A percentile compares a stretch with the other conserved stretches of the same genome.
These are phyloP conservation scores for Hyles vespertilio DNA, from an alignment of 1,140 invertebrate species.

Conservation along the genomic window DNA sequence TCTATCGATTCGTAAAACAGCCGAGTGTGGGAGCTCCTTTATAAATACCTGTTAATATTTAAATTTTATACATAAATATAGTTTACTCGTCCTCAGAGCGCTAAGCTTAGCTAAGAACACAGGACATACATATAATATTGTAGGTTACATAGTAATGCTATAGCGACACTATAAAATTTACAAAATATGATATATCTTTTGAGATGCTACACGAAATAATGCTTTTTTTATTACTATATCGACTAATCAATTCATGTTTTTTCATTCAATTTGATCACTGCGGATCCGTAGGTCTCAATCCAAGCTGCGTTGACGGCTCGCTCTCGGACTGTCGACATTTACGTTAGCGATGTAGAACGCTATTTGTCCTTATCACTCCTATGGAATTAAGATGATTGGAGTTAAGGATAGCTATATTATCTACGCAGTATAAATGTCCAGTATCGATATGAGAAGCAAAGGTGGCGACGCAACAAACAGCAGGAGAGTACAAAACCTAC, in stretches of 20 bases:
- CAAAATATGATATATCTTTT: slow-evolving; percentile 75
- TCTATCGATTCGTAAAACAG: too few species aligned
- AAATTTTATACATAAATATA: slow-evolving; percentile 49
- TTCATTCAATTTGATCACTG: slow-evolving; percentile 56
- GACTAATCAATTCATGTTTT: slow-evolving; percentile 72
- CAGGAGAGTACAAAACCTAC: too few species aligned
- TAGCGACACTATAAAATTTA: slow-evolving; percentile 75
- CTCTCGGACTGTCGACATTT: slow-evolving; percentile 3
- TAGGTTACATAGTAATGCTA: slow-evolving; percentile 65
- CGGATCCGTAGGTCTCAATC: slow-evolving; percentile 11
- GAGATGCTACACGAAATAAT: slow-evolving; percentile 71
- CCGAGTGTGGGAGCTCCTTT: background rate
- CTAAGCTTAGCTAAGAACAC: slow-evolving; percentile 67
- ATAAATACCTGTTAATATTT: slow-evolving; percentile 15
- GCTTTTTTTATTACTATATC: slow-evolving; percentile 51
- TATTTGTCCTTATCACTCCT: background rate
- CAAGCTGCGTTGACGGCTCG: background rate
- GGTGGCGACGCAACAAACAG: too few species aligned
- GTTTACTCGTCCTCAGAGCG: slow-evolving; percentile 61
- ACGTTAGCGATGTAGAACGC: background rate
- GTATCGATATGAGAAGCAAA: too few species aligned
- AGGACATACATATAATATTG: slow-evolving; percentile 51
- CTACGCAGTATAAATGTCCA: background rate
- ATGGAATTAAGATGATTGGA: slow-evolving; percentile 1
- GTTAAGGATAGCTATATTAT: slow-evolving; percentile 2